Percentiles rank a stretch among this genome's conserved stretches.
Evolutionary conservation across 2,888 invertebrate genomes (phyloP).

Genomic region (Drosophila histrio): DNA sequence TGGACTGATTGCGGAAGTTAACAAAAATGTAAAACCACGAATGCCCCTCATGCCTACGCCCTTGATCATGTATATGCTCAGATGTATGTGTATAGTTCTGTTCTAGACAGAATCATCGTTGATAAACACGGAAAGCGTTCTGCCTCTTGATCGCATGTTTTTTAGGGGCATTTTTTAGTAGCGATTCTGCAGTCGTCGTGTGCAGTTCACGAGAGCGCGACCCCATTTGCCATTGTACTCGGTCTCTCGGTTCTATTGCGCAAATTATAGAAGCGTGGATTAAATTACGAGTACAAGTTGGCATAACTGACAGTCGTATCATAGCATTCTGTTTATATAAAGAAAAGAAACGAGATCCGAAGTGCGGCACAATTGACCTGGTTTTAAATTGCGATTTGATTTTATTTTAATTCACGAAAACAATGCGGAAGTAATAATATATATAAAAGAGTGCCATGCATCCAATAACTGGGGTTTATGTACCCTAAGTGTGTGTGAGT

Average conservation of each 20-base stretch:
- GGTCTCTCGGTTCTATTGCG: slow-evolving; percentile 11
- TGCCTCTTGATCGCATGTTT: slow-evolving; percentile 49
- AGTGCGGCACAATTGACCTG: slow-evolving; percentile 68
- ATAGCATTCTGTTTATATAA: slow-evolving; percentile 2
- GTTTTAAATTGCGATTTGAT: slow-evolving; percentile 31
- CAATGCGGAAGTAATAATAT: slow-evolving; percentile 25
- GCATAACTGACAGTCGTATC: neutral
- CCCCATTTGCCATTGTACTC: neutral
- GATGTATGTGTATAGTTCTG: neutral
- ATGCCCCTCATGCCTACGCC: too few relatives aligned
- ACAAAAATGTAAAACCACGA: too few relatives aligned
- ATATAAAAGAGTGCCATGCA: slow-evolving; percentile 7
- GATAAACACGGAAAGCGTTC: slow-evolving; percentile 30
- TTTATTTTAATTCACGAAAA: slow-evolving; percentile 27
- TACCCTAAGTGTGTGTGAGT: slow-evolving; percentile 13
- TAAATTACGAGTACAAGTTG: slow-evolving; percentile 13
- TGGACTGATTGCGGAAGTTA: too few relatives aligned
- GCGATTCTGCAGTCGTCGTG: slow-evolving; percentile 73
- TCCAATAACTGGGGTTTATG: slow-evolving; percentile 4
- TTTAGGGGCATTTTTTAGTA: slow-evolving; percentile 57
- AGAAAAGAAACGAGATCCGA: slow-evolving; percentile 11
- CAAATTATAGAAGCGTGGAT: slow-evolving; percentile 35
- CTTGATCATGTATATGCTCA: too few relatives aligned
- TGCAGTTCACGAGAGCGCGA: slow-evolving; percentile 57
- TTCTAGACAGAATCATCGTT: slow-evolving; percentile 10